Evolutionary conservation across 2,113 vertebrate genomes (phyloP), one percentile per base, ranked within the genome.

Genomic region (Emydocephalus ijimae): DNA sequence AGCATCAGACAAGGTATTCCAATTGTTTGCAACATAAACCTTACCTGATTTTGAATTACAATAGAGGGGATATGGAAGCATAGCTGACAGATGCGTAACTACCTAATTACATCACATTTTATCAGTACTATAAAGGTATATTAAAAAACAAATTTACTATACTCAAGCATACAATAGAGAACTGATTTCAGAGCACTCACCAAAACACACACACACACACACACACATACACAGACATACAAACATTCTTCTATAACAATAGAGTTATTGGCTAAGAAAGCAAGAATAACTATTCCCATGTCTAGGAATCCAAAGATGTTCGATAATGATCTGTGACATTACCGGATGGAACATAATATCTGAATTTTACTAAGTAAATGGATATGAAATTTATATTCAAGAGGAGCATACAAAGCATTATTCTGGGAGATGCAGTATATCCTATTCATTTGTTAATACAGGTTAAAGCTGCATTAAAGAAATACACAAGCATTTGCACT

Each of bases 311-410:
- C 18, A n/a, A 87, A 93, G 89, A 94, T 5, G 1, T 87, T 94
- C 91, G 48, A 34, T 59, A 87, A 39, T 12, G 5, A 85, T 50
- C 23, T 89, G 29, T 85, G 8, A 88, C 26, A 74, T 54, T 92
- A 54, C 15, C 92, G 64, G 89, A 94, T 2, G 10, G 24, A 48
- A 81, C 12, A 24, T 43, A 23, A 89, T 45, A 90, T 92, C 5
- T 4, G 92, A 92, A 94, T 90, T 94, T 89, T 87, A 2, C 89
- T 54, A 90, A 91, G 43, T 94, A 94, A 88, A 93, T 74, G 85
- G 52, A 94, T 85, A 24, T 1, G 88, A 91, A 24, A 88, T 92
- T 93, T 93, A 92, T 94, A 94, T 50, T 87, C 92, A 94, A 91
- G 91, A 20, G 21, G 23, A 89, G 5, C 15, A 92, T 45, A 91